Percentiles rank a stretch among this genome's conserved stretches.
Conservation (phyloP, 2,888 invertebrate species). For the Agapetus fuscipes region DNA sequence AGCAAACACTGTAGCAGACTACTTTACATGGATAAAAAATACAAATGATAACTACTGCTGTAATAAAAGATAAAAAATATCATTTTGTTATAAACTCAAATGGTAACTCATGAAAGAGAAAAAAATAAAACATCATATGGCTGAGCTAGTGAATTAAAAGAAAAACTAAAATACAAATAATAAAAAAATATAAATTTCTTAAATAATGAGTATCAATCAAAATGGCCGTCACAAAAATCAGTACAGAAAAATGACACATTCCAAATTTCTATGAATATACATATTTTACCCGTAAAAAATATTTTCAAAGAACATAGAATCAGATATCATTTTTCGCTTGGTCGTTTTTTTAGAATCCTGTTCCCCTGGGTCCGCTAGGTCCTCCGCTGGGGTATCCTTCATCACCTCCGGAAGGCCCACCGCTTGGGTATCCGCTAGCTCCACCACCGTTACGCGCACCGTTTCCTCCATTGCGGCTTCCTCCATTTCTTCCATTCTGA, state of each 20-base stretch:
- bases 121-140: too few relatives aligned
- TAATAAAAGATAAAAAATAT: too few relatives aligned
- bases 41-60: too few relatives aligned
- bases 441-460: background rate
- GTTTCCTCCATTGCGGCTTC: background rate
- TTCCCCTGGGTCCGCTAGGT: conserved; percentile 36
- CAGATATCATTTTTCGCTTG: conserved; percentile 1
- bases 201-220: conserved; percentile 15
- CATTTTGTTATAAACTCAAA: too few relatives aligned
- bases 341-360: conserved; percentile 32
- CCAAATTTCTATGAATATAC: conserved; percentile 2
- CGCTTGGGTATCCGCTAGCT: conserved; percentile 8
- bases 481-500: background rate
- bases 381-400: conserved; percentile 27
- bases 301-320: background rate
- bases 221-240: conserved; percentile 5
- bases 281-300: conserved; percentile 4
- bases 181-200: too few relatives aligned
- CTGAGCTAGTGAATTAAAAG: too few relatives aligned
- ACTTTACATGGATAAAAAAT: too few relatives aligned
- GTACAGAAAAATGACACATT: background rate
- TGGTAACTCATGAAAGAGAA: too few relatives aligned
- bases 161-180: too few relatives aligned
- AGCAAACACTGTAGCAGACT: too few relatives aligned
- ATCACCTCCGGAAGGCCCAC: conserved; percentile 7